Conservation (phyloP, 1,140 invertebrate species). For the Berghia stephanieae region DNA sequence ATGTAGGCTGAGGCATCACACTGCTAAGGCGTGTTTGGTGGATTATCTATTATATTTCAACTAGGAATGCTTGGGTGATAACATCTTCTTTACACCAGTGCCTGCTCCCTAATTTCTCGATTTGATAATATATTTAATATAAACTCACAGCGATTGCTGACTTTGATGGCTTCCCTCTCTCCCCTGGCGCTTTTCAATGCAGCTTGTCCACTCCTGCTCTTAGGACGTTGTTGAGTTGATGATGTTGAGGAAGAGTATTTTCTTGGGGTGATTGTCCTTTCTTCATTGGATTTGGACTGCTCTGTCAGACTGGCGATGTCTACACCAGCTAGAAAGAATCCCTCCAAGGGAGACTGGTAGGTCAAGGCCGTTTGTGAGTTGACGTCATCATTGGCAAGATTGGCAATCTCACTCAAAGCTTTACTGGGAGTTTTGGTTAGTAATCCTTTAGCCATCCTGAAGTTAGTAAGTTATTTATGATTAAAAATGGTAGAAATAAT, state of each 20-base stretch:
- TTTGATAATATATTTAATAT: too few species aligned
- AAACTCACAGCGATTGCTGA: slow-evolving; percentile 52
- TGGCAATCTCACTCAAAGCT: slow-evolving; percentile 10
- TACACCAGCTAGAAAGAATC: slow-evolving; percentile 48
- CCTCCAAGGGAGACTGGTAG: slow-evolving; percentile 38
- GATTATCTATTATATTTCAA: too few species aligned
- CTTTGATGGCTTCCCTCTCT: slow-evolving; percentile 41
- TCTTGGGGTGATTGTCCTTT: slow-evolving; percentile 14
- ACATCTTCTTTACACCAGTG: too few species aligned
- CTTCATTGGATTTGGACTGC: slow-evolving; percentile 23
- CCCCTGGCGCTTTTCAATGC: neutral
- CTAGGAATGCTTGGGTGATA: too few species aligned
- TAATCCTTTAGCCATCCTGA: neutral
- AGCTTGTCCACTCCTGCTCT: slow-evolving; percentile 30
- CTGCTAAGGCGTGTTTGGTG: too few species aligned
- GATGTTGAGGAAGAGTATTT: slow-evolving; percentile 31
- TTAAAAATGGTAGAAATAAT: neutral
- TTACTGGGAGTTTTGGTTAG: slow-evolving; percentile 21
- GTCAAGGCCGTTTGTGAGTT: neutral
- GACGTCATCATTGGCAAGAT: neutral
- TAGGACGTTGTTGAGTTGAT: slow-evolving; percentile 11
- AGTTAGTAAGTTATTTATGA: neutral
- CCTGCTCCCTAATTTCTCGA: too few species aligned
- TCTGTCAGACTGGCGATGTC: too few species aligned
- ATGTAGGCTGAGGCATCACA: too few species aligned